Evolutionary conservation across 2,888 invertebrate species (phyloP).

Genomic region (Cephalotes varians): DNA sequence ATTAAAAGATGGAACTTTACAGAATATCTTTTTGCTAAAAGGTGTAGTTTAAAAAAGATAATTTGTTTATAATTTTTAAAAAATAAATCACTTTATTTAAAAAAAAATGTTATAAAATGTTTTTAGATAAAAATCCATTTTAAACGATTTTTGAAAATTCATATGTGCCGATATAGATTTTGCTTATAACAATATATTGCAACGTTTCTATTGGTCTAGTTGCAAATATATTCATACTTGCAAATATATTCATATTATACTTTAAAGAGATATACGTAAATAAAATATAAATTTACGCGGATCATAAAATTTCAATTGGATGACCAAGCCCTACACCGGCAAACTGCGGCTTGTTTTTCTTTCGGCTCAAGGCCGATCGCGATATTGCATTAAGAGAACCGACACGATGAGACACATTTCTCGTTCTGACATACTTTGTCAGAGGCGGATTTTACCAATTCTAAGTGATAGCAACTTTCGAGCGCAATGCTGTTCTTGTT

Average conservation of each 20-base stretch:
- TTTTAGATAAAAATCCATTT: background rate
- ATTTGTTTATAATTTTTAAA: background rate
- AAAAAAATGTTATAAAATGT: background rate
- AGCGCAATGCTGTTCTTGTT: background rate
- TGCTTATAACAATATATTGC: background rate
- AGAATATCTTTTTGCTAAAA: background rate
- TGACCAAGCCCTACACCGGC: background rate
- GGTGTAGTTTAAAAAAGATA: background rate
- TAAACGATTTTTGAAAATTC: background rate
- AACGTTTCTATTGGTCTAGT: background rate
- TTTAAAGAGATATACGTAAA: background rate
- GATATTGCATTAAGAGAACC: slow-evolving; percentile 6
- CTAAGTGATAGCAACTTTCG: background rate
- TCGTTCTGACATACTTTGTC: slow-evolving; percentile 10
- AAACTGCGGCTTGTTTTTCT: background rate
- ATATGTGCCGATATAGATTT: background rate
- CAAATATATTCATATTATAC: background rate
- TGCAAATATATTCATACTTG: too few relatives aligned
- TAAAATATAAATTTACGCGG: background rate
- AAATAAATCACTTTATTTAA: too few relatives aligned
- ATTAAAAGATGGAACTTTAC: background rate
- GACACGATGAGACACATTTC: background rate
- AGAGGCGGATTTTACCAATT: background rate
- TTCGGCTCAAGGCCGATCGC: background rate
- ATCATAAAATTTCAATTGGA: background rate